Conservation (phyloP, 2,888 invertebrate species). For the Plebejus anna region DNA sequence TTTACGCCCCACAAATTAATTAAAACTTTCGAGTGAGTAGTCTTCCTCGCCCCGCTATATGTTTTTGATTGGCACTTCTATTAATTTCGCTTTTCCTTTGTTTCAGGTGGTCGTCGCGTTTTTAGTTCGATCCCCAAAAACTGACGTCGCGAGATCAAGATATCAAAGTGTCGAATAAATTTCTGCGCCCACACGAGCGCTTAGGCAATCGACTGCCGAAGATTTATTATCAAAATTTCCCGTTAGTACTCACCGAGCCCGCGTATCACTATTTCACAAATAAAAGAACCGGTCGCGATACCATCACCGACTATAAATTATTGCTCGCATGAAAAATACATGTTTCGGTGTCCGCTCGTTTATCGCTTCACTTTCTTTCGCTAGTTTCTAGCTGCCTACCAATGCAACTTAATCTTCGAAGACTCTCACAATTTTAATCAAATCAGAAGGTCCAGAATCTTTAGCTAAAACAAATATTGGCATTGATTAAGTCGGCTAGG, state of each 20-base stretch:
- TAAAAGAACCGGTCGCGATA: constrained; percentile 79
- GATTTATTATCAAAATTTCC: constrained; percentile 79
- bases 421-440: background rate
- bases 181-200: constrained; percentile 75
- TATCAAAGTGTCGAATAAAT: constrained; percentile 74
- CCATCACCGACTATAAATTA: constrained; percentile 78
- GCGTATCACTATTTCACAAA: constrained; percentile 79
- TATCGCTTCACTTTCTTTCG: constrained; percentile 67
- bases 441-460: background rate
- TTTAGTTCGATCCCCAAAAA: constrained; percentile 34
- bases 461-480: background rate
- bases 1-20: constrained; percentile 16
- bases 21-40: constrained; percentile 22
- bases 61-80: constrained; percentile 71
- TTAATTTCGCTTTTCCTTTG: constrained; percentile 81
- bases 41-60: background rate
- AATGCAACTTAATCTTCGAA: background rate
- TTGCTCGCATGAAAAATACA: constrained; percentile 76
- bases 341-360: constrained; percentile 72
- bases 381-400: constrained; percentile 45
- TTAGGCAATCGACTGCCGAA: constrained; percentile 77
- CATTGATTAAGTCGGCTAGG: background rate
- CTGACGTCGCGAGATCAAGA: constrained; percentile 68
- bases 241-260: constrained; percentile 78
- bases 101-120: constrained; percentile 76